Conservation (phyloP, 1,140 invertebrate species). For the Phocides pigmalion region DNA sequence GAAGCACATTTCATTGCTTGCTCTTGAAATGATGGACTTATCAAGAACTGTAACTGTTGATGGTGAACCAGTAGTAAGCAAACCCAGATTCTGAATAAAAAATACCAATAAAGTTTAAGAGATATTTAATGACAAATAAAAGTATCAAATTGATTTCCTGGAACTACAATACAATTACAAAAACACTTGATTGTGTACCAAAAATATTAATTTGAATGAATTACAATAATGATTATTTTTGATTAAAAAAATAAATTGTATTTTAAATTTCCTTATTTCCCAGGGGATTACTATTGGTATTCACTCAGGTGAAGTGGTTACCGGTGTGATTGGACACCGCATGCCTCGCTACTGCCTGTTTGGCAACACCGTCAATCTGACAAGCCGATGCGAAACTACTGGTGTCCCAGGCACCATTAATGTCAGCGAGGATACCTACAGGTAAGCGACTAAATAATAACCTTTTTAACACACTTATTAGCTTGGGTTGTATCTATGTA, state of each 20-base stretch:
- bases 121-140: no score
- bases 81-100: no score
- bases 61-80: slow-evolving; percentile 91
- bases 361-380: slow-evolving; percentile 98
- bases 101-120: no score
- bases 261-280: no score
- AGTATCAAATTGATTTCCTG: no score
- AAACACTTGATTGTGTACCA: no score
- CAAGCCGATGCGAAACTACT: slow-evolving; percentile 97
- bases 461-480: no score
- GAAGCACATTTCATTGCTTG: slow-evolving; percentile 95
- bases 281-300: slow-evolving; percentile 98
- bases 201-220: no score
- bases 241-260: no score
- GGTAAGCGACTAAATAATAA: slow-evolving; percentile 86
- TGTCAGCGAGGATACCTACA: slow-evolving; percentile 96
- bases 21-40: slow-evolving; percentile 98
- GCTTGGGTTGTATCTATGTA: no score
- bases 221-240: no score
- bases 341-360: slow-evolving; percentile 99
- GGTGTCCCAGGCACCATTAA: slow-evolving; percentile 96
- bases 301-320: slow-evolving; percentile 97
- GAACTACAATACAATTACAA: no score
- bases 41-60: slow-evolving; percentile 94
- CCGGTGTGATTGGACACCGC: slow-evolving; percentile 97